These are phyloP conservation scores for Merluccius polli DNA, from an alignment of 2,797 vertebrate species.

Conservation along the genomic window DNA sequence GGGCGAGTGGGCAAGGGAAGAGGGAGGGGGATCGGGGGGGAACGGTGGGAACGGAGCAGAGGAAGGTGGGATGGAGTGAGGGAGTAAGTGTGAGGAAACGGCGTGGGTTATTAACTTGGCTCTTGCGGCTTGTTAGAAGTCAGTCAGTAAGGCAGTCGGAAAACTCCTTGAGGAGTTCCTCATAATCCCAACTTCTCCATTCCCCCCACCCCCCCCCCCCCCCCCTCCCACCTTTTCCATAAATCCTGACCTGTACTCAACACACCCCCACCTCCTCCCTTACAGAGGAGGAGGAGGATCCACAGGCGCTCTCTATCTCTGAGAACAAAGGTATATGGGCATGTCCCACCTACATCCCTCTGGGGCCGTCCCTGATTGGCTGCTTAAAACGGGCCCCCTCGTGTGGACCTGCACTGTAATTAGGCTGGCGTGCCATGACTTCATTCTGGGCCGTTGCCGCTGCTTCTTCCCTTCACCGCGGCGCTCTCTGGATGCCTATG, in stretches of 20 bases:
- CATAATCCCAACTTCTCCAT: slow-evolving; percentile 46
- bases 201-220: slow-evolving; percentile 28
- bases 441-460: slow-evolving; percentile 45
- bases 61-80: slow-evolving; percentile 14
- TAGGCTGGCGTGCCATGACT: slow-evolving; percentile 49
- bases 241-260: slow-evolving; percentile 11
- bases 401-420: slow-evolving; percentile 40
- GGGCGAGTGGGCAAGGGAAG: slow-evolving; percentile 65
- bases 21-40: slow-evolving; percentile 71
- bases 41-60: slow-evolving; percentile 61
- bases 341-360: slow-evolving; percentile 18
- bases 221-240: slow-evolving; percentile 54
- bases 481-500: slow-evolving; percentile 39
- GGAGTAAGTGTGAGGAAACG: slow-evolving; percentile 64
- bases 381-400: slow-evolving; percentile 25
- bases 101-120: slow-evolving; percentile 83
- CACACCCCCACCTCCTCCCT: slow-evolving; percentile 7
- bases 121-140: slow-evolving; percentile 82
- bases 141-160: slow-evolving; percentile 66
- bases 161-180: slow-evolving; percentile 74
- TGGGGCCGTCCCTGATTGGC: slow-evolving; percentile 31
- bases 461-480: slow-evolving; percentile 40
- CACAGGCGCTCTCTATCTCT: neutral
- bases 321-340: neutral
- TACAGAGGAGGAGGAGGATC: neutral